Percentiles rank a stretch among this genome's conserved stretches.
Conservation (phyloP, 2,888 invertebrate species). For the Molanna angustata region DNA sequence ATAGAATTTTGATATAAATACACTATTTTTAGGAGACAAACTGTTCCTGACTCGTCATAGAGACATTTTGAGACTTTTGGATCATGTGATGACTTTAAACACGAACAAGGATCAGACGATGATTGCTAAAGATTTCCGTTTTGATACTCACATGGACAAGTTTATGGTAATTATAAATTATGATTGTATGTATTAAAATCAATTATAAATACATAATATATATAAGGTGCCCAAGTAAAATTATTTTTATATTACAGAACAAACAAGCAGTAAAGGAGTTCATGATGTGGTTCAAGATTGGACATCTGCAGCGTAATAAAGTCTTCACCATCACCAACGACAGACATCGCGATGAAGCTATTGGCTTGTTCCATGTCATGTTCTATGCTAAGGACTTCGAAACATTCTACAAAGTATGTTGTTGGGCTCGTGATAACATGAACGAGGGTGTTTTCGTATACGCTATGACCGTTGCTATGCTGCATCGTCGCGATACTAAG, state of each 20-base stretch:
- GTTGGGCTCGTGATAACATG: constrained; percentile 67
- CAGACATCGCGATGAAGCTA: constrained; percentile 60
- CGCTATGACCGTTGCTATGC: constrained; percentile 63
- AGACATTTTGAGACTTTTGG: constrained; percentile 57
- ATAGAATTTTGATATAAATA: no score
- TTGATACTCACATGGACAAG: constrained; percentile 44
- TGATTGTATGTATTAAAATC: not conserved
- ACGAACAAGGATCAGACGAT: constrained; percentile 59
- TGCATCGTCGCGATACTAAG: constrained; percentile 64
- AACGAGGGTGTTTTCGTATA: constrained; percentile 75
- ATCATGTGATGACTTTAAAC: constrained; percentile 60
- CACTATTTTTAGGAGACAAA: constrained; percentile 47
- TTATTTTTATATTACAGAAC: constrained; percentile 60
- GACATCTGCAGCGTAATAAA: constrained; percentile 55
- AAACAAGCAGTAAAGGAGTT: constrained; percentile 60
- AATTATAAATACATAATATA: not conserved
- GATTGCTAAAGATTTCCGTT: constrained; percentile 57
- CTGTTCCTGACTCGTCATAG: constrained; percentile 55
- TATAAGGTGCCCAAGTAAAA: not conserved
- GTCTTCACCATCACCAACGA: constrained; percentile 61
- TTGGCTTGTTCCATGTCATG: constrained; percentile 60
- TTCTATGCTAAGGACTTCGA: constrained; percentile 68
- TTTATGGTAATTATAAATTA: not conserved
- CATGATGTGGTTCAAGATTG: constrained; percentile 48
- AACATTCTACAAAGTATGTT: constrained; percentile 54